Percentiles rank a stretch among this genome's conserved stretches.
Evolutionary conservation across 2,888 invertebrate genomes (phyloP).

Genomic region (Macrosoma leucophasiata): DNA sequence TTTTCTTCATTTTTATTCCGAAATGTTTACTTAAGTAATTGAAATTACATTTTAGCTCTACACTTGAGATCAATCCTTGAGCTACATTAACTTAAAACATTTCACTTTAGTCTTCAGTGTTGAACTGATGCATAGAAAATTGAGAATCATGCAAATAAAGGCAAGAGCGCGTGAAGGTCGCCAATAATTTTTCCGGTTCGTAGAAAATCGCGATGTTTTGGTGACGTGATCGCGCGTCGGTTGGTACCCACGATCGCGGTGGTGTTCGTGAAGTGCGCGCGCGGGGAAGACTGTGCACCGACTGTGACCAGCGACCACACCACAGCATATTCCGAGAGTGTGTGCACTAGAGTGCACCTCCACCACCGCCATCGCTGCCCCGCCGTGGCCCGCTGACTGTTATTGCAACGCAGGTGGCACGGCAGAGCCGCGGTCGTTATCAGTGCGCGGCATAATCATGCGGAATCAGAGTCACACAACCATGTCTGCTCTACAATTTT

Average conservation of each 20-base stretch:
- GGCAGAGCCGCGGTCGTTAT: constrained; percentile 23
- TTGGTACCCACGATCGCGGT: constrained; percentile 24
- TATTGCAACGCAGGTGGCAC: background rate
- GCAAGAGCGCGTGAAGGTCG: constrained; percentile 56
- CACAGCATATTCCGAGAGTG: constrained; percentile 6
- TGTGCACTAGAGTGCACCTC: too few relatives aligned
- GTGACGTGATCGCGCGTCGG: constrained; percentile 14
- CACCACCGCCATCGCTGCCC: too few relatives aligned
- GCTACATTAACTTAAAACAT: constrained; percentile 12
- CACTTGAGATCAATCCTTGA: too few relatives aligned
- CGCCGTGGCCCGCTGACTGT: constrained; percentile 11
- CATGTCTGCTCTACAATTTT: too few relatives aligned
- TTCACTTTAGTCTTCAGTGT: constrained; percentile 17
- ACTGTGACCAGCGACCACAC: constrained; percentile 9
- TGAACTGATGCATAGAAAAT: constrained; percentile 22
- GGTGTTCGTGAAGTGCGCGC: constrained; percentile 25
- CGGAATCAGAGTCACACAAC: too few relatives aligned
- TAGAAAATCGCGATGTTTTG: constrained; percentile 40
- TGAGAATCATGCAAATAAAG: constrained; percentile 26
- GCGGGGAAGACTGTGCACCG: constrained; percentile 17
- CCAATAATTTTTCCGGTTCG: constrained; percentile 49
- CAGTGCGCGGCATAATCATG: constrained; percentile 42
- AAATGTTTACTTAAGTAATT: constrained; percentile 10
- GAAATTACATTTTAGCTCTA: too few relatives aligned
- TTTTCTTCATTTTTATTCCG: constrained; percentile 49